Base-by-base conservation (phyloP, 1,140 invertebrate species). In the Harlomillsia oculata region DNA sequence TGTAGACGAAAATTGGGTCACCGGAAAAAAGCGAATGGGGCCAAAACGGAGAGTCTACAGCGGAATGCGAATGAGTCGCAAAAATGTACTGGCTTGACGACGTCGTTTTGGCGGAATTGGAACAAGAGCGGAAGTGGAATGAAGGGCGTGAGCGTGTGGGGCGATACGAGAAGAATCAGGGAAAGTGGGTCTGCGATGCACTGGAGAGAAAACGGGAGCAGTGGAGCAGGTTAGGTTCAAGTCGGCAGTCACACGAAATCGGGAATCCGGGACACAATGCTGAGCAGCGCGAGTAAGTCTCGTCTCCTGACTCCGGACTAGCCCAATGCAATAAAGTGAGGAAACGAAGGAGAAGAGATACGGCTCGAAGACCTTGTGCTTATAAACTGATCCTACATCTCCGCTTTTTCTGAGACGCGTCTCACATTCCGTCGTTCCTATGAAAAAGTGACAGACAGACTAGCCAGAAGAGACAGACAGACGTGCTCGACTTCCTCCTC, bases 141-240 rank as follows among this genome's bases (percentile, higher is more conserved):
- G n/a, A n/a, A n/a, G n/a, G n/a, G n/a, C n/a, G n/a, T n/a, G n/a
- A n/a, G n/a, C n/a, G n/a, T n/a, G n/a, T n/a, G n/a, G n/a, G n/a
- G n/a, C 32, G 32, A 36, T 11, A 36, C 9, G n/a, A n/a, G n/a
- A n/a, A 34, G 32, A 34, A 34, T 8, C n/a, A 34, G n/a, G n/a
- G 40, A 25, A 43, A 21, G 20, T 23, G 40, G 26, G 40, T 40
- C n/a, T 40, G 37, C 40, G 14, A 23, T 3, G n/a, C 40, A 9
- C 32, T n/a, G 32, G 25, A 20, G 26, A 37, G 36, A 28, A 46
- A 44, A n/a, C 18, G 43, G 53, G 41, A 55, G n/a, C 23, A 39
- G 28, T 41, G 37, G 26, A 57, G 46, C 46, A 51, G 55, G 55
- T 50, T 51, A 57, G 46, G 55, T 57, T 57, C 55, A 51, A 57